Conservation (phyloP, 2,797 vertebrate genomes). For the Danio albolineatus region DNA sequence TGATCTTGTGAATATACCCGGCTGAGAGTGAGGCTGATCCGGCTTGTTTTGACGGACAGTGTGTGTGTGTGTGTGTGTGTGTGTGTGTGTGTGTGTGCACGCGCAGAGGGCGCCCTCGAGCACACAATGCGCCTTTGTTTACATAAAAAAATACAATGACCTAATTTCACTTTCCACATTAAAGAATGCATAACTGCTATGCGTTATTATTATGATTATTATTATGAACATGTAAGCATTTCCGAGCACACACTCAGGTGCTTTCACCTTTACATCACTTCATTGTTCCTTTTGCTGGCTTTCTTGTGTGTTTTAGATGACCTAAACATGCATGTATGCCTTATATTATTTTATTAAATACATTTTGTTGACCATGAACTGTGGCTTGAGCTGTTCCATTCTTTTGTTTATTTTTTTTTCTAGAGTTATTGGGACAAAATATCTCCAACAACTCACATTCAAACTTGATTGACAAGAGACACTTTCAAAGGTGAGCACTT, state of each 20-base stretch:
- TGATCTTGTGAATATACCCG: neutral
- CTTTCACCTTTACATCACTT: neutral
- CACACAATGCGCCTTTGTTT: conserved; percentile 76
- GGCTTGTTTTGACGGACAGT: conserved; percentile 43
- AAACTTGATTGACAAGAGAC: conserved; percentile 83
- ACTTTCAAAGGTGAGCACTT: conserved; percentile 75
- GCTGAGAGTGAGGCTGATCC: neutral
- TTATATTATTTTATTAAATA: neutral
- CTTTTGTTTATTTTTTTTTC: conserved; percentile 57
- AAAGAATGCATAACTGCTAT: conserved; percentile 1
- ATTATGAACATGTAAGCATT: neutral
- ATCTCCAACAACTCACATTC: conserved; percentile 78
- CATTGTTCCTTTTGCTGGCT: neutral
- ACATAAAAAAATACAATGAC: conserved; percentile 70
- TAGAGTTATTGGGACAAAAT: conserved; percentile 82
- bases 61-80: conserved; percentile 24
- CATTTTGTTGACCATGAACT: neutral
- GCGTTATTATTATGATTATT: neutral
- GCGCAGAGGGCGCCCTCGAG: conserved; percentile 78
- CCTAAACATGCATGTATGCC: too few relatives aligned
- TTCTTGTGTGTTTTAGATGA: neutral
- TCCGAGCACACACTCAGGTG: neutral
- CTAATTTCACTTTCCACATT: conserved; percentile 56
- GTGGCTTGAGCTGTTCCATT: neutral
- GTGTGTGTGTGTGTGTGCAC: conserved; percentile 25